Percentiles rank a stretch among this genome's conserved stretches.
These are phyloP conservation scores for Aleiodes sp. DNA, from an alignment of 1,140 invertebrate species.

Conservation along the genomic window DNA sequence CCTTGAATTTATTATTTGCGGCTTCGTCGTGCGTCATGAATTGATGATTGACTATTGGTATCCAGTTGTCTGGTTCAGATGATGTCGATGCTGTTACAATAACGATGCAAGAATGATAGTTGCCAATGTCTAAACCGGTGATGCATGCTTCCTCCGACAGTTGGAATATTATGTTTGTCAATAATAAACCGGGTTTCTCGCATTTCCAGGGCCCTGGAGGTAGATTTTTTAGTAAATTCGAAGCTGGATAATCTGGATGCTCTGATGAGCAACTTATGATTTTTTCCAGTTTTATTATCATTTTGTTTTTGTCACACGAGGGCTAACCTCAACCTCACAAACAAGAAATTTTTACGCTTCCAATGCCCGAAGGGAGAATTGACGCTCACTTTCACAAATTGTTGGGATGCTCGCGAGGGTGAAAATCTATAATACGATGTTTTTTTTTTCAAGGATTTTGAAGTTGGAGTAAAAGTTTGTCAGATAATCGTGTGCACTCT, in stretches of 20 bases:
- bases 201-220: constrained; percentile 55
- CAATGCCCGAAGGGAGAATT: no score
- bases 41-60: constrained; percentile 56
- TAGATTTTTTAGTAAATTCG: constrained; percentile 53
- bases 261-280: constrained; percentile 60
- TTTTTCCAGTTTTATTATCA: constrained; percentile 60
- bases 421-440: no score
- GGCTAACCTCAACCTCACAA: no score
- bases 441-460: no score
- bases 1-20: constrained; percentile 53
- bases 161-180: constrained; percentile 55
- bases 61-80: constrained; percentile 57
- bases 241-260: constrained; percentile 53
- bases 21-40: constrained; percentile 61
- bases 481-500: no score
- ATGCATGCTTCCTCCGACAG: constrained; percentile 52
- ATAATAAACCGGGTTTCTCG: constrained; percentile 57
- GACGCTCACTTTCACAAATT: no score
- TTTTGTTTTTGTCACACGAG: constrained; percentile 38
- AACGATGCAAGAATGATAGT: constrained; percentile 58
- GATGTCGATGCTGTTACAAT: constrained; percentile 55
- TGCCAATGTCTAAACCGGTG: constrained; percentile 59
- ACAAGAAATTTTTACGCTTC: no score
- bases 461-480: no score
- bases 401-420: no score